phyloP scores from a whole-genome alignment of 2,888 invertebrate species.

The Eupithecia insigniata region DNA sequence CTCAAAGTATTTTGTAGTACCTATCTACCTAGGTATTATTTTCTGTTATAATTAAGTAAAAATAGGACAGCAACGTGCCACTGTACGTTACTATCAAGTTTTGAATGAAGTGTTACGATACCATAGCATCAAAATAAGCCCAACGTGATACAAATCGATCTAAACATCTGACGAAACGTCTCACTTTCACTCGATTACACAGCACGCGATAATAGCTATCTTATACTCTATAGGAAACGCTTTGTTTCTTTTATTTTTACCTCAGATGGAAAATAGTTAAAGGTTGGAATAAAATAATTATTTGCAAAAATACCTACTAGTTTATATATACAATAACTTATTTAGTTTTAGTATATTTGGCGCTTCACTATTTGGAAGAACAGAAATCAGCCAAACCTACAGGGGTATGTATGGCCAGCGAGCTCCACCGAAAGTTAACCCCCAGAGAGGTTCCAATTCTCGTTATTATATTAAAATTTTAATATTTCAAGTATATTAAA shows the following conservation, averaged over 20 bases:
- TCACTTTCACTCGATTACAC: conserved; percentile 50
- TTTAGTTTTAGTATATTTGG: no score
- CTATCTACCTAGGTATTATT: no score
- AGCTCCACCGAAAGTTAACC: no score
- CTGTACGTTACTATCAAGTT: not conserved
- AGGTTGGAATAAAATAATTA: not conserved
- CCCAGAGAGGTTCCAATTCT: no score
- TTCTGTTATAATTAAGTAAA: not conserved
- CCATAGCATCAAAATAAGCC: not conserved
- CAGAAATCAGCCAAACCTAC: no score
- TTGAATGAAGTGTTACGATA: not conserved
- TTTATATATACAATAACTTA: no score
- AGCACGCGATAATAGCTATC: conserved; percentile 32
- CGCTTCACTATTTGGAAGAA: no score
- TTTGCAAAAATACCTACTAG: no score
- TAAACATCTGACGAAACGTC: conserved; percentile 37
- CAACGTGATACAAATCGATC: conserved; percentile 19
- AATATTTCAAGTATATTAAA: no score
- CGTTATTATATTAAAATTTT: no score
- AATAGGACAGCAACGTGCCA: not conserved
- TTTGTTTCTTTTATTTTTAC: conserved; percentile 17
- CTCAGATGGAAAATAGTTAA: not conserved
- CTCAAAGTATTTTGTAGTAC: not conserved
- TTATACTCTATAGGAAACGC: conserved; percentile 23
- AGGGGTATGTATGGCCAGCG: no score